A percentile compares a stretch with the other conserved stretches of the same genome.
These are phyloP conservation scores for Pseudochirops corinnae DNA, from an alignment of 2,797 vertebrate species.

Conservation along the genomic window DNA sequence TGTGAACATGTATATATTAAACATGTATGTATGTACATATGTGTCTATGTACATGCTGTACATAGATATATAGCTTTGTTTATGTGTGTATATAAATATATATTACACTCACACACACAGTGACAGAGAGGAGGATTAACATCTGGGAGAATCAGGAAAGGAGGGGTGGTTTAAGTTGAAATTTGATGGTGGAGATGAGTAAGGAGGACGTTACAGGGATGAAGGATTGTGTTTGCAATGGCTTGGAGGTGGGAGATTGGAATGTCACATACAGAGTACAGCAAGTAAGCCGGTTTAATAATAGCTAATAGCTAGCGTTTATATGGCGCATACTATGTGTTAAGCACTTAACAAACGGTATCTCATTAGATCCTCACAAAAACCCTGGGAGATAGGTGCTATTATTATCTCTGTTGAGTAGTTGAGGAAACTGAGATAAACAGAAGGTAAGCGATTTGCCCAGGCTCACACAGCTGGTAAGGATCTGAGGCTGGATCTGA, in stretches of 20 bases:
- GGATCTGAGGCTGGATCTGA: neutral
- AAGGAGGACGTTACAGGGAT: neutral
- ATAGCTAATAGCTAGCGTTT: neutral
- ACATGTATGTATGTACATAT: neutral
- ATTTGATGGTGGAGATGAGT: neutral
- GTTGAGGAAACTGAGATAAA: constrained; percentile 17
- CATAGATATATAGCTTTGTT: neutral
- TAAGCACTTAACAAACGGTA: too few relatives aligned
- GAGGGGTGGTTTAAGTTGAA: neutral
- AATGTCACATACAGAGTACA: neutral
- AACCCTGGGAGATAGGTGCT: too few relatives aligned
- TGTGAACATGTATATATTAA: too few relatives aligned
- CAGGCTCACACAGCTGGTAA: neutral
- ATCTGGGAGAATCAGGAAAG: neutral
- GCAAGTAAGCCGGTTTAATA: neutral
- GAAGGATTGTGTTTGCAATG: neutral
- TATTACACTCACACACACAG: neutral
- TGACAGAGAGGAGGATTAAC: neutral
- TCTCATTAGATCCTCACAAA: too few relatives aligned
- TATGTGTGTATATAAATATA: too few relatives aligned
- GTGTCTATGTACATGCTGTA: neutral
- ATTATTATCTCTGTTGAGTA: constrained; percentile 10
- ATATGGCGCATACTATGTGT: too few relatives aligned
- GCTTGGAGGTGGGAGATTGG: neutral
- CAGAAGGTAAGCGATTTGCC: constrained; percentile 34